These are phyloP conservation scores for Mohoua ochrocephala DNA, from an alignment of 2,113 vertebrate genomes.

Conservation along the genomic window DNA sequence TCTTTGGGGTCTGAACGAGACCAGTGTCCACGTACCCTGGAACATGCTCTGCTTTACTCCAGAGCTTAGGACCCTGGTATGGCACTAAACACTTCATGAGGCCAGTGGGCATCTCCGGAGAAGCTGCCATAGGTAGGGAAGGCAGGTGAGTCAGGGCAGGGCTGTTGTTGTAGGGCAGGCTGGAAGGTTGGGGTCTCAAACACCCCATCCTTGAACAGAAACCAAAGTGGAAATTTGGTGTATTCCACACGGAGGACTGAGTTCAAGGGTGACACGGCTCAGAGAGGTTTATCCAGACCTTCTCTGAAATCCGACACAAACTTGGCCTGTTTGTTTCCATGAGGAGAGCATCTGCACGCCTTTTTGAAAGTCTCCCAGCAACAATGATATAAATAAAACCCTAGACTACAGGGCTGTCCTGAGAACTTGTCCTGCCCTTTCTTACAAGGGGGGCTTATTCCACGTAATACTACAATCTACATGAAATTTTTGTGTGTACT, in stretches of 20 bases:
- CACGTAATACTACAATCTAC: not conserved
- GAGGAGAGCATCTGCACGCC: not conserved
- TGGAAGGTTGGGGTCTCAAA: not conserved
- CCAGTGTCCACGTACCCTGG: not conserved
- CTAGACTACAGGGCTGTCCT: not conserved
- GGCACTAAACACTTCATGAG: not conserved
- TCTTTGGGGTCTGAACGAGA: not conserved
- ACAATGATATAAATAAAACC: slow-evolving; percentile 58
- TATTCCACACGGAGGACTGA: not conserved
- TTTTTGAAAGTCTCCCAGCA: slow-evolving; percentile 38
- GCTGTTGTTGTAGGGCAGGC: not conserved
- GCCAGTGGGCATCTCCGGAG: not conserved
- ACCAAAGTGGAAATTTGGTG: not conserved
- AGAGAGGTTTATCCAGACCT: not conserved
- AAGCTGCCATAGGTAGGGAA: not conserved
- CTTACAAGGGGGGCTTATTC: not conserved
- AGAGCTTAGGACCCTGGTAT: not conserved
- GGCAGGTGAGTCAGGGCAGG: not conserved
- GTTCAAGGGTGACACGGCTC: not conserved
- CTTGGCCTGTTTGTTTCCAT: not conserved
- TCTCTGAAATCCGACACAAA: not conserved
- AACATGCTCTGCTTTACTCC: not conserved
- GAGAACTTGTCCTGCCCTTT: slow-evolving; percentile 1
- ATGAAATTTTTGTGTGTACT: not conserved
- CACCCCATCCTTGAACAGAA: not conserved